Conservation (phyloP, 2,113 vertebrate genomes). For the Archocentrus centrarchus region DNA sequence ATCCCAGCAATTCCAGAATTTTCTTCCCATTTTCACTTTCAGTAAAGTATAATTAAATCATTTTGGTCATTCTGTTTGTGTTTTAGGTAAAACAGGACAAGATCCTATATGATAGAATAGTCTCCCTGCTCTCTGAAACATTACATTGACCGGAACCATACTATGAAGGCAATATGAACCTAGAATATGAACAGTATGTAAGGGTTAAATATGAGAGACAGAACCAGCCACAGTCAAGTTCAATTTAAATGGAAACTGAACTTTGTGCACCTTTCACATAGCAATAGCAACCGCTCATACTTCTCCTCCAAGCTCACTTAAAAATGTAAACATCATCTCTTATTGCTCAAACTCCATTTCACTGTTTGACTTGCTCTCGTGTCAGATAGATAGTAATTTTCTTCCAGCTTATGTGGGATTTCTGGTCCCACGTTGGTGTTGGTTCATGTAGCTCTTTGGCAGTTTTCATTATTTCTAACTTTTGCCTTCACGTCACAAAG, state of each 20-base stretch:
- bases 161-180: background rate
- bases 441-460: background rate
- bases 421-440: rapidly evolving
- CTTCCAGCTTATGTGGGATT: background rate
- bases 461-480: background rate
- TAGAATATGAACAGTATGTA: background rate
- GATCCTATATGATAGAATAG: too few species aligned
- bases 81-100: background rate
- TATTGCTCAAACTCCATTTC: background rate
- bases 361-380: background rate
- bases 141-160: too few species aligned
- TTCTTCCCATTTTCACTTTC: too few species aligned
- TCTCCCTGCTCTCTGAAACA: too few species aligned
- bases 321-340: background rate
- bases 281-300: background rate
- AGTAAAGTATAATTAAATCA: background rate
- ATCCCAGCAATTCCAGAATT: too few species aligned
- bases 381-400: background rate
- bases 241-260: background rate
- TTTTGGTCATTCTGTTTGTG: rapidly evolving
- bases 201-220: background rate
- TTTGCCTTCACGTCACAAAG: background rate
- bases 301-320: background rate
- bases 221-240: rapidly evolving
- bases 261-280: background rate